Evolutionary conservation across 2,113 vertebrate species (phyloP), one percentile per base, ranked within the genome.

Genomic region (Callipepla californica): DNA sequence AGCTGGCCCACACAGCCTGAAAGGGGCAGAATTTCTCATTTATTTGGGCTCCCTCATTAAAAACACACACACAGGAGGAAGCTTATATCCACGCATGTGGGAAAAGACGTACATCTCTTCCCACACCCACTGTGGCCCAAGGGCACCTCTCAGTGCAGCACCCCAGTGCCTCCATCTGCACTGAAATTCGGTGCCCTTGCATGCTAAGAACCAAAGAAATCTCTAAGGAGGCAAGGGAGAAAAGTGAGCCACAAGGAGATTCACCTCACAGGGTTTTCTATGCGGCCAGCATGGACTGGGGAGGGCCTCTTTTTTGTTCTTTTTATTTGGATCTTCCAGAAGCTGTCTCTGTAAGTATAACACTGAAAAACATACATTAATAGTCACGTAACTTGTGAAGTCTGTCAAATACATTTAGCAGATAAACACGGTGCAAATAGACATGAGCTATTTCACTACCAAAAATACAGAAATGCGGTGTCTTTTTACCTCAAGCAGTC

Each of bases 121-220:
- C 23, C 1, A 0, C 7, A 65, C 9, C 34, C 44, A 9, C 28
- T 4, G 2, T 13, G 11, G 57, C 36, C 4, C 61, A 81, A 50
- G 51, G 61, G 53, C 8, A 11, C 13, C 20, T 36, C 4, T 19
- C 6, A 1, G 2, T 23, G 26, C 40, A 58, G 45, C 3, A 20
- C 1, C 19, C 19, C 30, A 13, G 23, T 50, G 25, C 72, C 55
- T 38, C 23, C 32, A 45, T 23, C 21, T 86, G 53, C 25, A 2
- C 1, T 48, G 11, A 58, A n/a, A 10, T 11, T 42, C 0, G 0
- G 38, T 59, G 28, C 32, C 14, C 32, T 66, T 65, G 4, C 32
- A 67, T 61, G 17, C 59, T 57, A 25, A 65, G 72, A 82, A 69
- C 28, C n/a, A 34, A 73, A 68, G 34, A 50, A 32, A 11, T 65